Conservation (phyloP, 1,140 invertebrate species). For the Apolygus lucorum region DNA sequence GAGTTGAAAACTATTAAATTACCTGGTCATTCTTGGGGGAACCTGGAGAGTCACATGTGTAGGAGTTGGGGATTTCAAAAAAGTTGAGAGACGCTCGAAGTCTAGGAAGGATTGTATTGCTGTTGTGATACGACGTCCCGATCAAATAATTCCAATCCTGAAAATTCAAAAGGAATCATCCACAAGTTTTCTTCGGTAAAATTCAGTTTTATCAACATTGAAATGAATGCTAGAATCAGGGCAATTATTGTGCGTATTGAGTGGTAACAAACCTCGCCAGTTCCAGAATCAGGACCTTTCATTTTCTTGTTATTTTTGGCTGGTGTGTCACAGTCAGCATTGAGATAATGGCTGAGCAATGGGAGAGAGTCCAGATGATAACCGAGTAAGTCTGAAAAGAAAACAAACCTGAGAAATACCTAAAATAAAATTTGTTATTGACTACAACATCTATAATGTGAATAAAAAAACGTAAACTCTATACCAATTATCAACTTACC, state of each 20-base stretch:
- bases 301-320: slow-evolving; percentile 47
- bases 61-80: not conserved
- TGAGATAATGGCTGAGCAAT: slow-evolving; percentile 43
- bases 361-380: slow-evolving; percentile 59
- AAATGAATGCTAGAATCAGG: too few species aligned
- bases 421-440: too few species aligned
- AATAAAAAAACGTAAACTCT: too few species aligned
- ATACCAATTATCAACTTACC: slow-evolving; percentile 35
- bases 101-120: not conserved
- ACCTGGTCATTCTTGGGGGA: not conserved
- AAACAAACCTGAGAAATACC: slow-evolving; percentile 28
- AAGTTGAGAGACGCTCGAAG: slow-evolving; percentile 1
- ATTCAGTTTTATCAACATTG: too few species aligned
- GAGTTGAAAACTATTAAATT: too few species aligned
- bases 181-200: too few species aligned
- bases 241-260: too few species aligned
- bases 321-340: slow-evolving; percentile 43
- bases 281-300: slow-evolving; percentile 47
- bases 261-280: slow-evolving; percentile 39
- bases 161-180: too few species aligned
- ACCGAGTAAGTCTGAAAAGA: slow-evolving; percentile 47
- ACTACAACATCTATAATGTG: too few species aligned
- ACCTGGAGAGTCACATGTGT: not conserved
- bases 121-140: not conserved
- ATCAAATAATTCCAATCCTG: slow-evolving; percentile 12